Base-by-base conservation (phyloP, 2,888 invertebrate genomes). In the Aphelenchoides bicaudatus region DNA sequence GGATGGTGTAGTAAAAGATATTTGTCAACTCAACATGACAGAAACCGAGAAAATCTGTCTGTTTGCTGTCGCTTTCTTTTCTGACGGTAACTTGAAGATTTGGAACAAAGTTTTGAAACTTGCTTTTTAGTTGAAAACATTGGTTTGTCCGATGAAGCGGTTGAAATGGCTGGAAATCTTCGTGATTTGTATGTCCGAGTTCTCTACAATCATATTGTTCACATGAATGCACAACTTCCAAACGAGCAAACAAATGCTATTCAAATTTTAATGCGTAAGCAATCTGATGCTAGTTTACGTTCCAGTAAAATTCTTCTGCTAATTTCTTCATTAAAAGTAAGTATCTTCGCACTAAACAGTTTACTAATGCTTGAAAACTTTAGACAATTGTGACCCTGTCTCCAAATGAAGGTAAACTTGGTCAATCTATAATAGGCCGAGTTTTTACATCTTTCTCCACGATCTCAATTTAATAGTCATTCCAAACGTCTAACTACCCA, bases 301-400 rank as follows among this genome's bases (percentile, higher is more conserved):
- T 43, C 21, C 23, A 8, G 8, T 6, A 43, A 43, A n/a, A 43
- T 43, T n/a, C 43, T 43, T n/a, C 43, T 43, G 10, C 43, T 43
- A 19, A 25, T 43, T n/a, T 43, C 43, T 8, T 43, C 43, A 8
- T 25, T 43, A 10, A 43, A 21, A 25, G 43, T 43, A n/a, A n/a
- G 34, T 34, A n/a, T 19, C 25, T 43, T 25, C 16, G 23, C 25
- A 8, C 25, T 43, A 10, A 21, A 21, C 43, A 6, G 16, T 8
- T 43, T n/a, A 43, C 10, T 43, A 10, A n/a, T 10, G 43, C 21
- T 21, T 6, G 43, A 43, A 13, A 34, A 34, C 16, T 34, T 34
- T 34, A 34, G 43, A 21, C 43, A 25, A 10, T 43, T 19, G 43
- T 43, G 10, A 19, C 43, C 16, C 43, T 21, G 23, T 43, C 43